phyloP scores from a whole-genome alignment of 1,140 invertebrate species.

The Sycophaga agraensis region DNA sequence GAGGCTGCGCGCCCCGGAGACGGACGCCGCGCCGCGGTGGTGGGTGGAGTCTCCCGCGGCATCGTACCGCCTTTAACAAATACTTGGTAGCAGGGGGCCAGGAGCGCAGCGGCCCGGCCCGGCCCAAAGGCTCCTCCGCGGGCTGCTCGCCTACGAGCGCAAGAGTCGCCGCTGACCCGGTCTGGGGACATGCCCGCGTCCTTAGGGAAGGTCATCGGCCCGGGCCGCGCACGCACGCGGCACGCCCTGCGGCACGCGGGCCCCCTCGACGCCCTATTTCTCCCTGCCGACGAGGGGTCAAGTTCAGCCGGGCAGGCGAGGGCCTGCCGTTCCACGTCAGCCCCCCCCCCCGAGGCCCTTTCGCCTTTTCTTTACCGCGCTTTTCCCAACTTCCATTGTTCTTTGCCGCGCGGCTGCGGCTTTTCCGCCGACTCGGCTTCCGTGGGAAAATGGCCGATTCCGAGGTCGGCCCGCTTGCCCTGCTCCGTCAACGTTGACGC shows the following conservation, averaged over 20 bases:
- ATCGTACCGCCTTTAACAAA: slow-evolving; percentile 55
- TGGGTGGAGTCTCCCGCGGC: slow-evolving; percentile 51
- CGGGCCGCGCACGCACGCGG: neutral
- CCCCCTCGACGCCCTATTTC: no score
- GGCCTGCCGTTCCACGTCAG: no score
- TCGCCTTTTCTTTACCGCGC: no score
- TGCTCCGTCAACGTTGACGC: no score
- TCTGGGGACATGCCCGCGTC: slow-evolving; percentile 52
- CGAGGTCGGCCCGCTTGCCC: no score
- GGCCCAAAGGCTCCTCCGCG: slow-evolving; percentile 17
- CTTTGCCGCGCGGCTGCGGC: no score
- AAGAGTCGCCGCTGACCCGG: slow-evolving; percentile 53
- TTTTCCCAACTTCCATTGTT: no score
- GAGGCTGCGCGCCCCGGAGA: neutral
- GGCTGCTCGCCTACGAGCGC: slow-evolving; percentile 47
- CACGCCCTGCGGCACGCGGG: neutral
- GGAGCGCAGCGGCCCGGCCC: slow-evolving; percentile 3
- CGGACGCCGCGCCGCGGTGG: slow-evolving; percentile 35
- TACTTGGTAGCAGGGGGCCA: slow-evolving; percentile 48
- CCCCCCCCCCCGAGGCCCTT: no score
- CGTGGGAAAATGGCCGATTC: no score
- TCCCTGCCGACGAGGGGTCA: no score
- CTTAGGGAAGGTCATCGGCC: slow-evolving; percentile 52
- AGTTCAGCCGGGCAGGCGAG: slow-evolving; percentile 11
- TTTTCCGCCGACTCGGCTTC: no score